Evolutionary conservation across 2,113 vertebrate species (phyloP).

Genomic region (Sceloporus tristichus): DNA sequence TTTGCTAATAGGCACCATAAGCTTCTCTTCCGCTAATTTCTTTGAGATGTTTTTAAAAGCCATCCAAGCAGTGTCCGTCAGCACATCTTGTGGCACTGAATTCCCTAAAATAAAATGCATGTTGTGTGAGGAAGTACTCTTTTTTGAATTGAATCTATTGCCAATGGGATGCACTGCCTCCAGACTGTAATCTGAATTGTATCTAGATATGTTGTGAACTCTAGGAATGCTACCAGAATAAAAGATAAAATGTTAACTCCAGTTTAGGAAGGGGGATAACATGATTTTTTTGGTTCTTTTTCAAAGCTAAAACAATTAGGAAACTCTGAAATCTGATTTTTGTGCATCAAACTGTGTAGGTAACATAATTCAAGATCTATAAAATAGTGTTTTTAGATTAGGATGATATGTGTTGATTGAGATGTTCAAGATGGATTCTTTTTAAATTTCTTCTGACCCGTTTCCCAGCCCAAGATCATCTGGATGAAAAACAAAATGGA

Average conservation of each 20-base stretch:
- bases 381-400: background rate
- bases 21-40: background rate
- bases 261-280: too few relatives aligned
- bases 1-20: background rate
- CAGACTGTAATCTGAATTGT: background rate
- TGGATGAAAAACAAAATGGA: conserved; percentile 94
- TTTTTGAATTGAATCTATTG: background rate
- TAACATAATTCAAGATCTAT: too few relatives aligned
- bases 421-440: background rate
- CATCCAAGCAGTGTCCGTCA: background rate
- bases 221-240: background rate
- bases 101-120: background rate
- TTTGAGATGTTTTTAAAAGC: background rate
- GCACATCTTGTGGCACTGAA: background rate
- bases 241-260: too few relatives aligned
- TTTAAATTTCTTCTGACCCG: background rate
- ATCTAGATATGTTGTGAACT: background rate
- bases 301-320: too few relatives aligned
- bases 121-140: background rate
- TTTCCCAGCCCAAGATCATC: conserved; percentile 85
- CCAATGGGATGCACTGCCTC: background rate
- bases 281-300: too few relatives aligned
- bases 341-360: background rate
- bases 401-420: background rate
- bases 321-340: background rate